Evolutionary conservation across 2,113 vertebrate species (phyloP).

Genomic region (Pachypanchax playfairii): DNA sequence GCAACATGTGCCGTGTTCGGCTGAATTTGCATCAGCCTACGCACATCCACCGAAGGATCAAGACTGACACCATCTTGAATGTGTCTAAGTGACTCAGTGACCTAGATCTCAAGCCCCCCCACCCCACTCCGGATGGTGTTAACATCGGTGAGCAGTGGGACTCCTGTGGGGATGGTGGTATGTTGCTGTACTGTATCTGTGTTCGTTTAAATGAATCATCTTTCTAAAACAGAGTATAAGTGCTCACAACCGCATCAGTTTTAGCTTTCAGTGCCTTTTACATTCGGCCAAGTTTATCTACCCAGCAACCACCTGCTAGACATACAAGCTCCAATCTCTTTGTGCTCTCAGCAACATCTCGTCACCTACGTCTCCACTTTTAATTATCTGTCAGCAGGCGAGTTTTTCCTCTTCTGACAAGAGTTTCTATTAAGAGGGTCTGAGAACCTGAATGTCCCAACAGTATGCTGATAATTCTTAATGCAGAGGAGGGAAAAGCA

Average conservation of each 20-base stretch:
- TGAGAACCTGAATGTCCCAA: background rate
- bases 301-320: slow-evolving; percentile 45
- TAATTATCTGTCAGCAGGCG: slow-evolving; percentile 18
- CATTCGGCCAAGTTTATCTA: slow-evolving; percentile 36
- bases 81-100: slow-evolving; percentile 55
- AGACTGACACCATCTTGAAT: slow-evolving; percentile 59
- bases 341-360: slow-evolving; percentile 39
- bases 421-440: background rate
- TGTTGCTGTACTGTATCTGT: slow-evolving; percentile 20
- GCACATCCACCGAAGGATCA: slow-evolving; percentile 24
- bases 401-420: slow-evolving; percentile 11
- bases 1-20: slow-evolving; percentile 37
- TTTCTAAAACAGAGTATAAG: slow-evolving; percentile 63
- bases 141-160: slow-evolving; percentile 59
- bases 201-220: slow-evolving; percentile 51
- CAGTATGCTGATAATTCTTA: background rate
- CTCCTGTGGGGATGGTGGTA: slow-evolving; percentile 37
- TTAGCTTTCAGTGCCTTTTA: slow-evolving; percentile 36
- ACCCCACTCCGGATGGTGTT: slow-evolving; percentile 46
- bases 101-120: slow-evolving; percentile 63
- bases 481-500: background rate
- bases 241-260: slow-evolving; percentile 26
- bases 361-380: slow-evolving; percentile 40
- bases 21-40: slow-evolving; percentile 26
- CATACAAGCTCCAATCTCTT: slow-evolving; percentile 29